These are phyloP conservation scores for Nettapus auritus DNA, from an alignment of 2,113 vertebrate genomes.

Conservation along the genomic window DNA sequence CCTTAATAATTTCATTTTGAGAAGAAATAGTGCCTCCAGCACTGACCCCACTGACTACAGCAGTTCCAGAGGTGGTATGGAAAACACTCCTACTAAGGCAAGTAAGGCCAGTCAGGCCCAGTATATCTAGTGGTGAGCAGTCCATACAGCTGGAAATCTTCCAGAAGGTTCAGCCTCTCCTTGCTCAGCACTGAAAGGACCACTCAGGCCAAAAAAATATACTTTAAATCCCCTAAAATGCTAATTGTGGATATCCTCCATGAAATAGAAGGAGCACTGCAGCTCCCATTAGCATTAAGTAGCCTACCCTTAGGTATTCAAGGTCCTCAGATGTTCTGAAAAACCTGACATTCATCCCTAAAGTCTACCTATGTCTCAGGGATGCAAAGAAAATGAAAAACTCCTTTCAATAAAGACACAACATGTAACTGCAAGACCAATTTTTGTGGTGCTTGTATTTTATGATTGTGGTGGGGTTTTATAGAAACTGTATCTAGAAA, in stretches of 20 bases:
- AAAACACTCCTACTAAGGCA: not conserved
- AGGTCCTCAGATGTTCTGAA: not conserved
- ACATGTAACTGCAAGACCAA: not conserved
- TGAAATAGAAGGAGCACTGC: not conserved
- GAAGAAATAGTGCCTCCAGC: not conserved
- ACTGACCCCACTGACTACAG: not conserved
- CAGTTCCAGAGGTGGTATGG: not conserved
- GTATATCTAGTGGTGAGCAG: not conserved
- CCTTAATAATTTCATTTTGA: rapidly evolving
- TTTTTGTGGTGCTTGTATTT: not conserved
- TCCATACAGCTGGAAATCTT: not conserved
- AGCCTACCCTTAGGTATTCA: not conserved
- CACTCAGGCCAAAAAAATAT: not conserved
- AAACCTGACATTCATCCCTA: not conserved
- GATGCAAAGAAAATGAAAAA: not conserved
- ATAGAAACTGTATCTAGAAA: not conserved
- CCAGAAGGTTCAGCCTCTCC: not conserved
- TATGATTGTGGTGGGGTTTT: not conserved
- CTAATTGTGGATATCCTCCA: not conserved
- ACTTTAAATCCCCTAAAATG: not conserved
- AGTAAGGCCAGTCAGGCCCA: not conserved
- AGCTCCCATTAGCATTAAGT: not conserved
- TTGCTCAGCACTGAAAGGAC: not conserved
- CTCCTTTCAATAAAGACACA: not conserved
- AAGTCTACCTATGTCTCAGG: not conserved